phyloP scores from a whole-genome alignment of 2,113 vertebrate species.

The Pholis gunnellus region DNA sequence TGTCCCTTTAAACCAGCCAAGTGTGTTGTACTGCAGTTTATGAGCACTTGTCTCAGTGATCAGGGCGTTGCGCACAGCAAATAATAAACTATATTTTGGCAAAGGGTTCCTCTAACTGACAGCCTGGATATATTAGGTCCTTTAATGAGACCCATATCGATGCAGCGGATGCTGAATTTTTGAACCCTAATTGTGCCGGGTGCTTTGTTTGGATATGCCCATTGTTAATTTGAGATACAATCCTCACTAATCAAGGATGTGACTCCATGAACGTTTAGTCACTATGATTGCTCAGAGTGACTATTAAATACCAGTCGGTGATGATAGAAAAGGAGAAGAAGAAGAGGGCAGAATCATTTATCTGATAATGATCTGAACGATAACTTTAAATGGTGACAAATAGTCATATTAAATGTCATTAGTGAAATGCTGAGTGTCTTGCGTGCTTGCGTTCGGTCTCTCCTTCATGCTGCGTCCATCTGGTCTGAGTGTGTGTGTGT shows the following conservation, averaged over 20 bases:
- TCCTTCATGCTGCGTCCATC: constrained; percentile 26
- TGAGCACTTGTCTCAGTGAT: too few species aligned
- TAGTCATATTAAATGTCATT: constrained; percentile 4
- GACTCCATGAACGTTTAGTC: not conserved
- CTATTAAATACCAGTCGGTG: constrained; percentile 2
- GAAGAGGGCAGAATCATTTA: not conserved
- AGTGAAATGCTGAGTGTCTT: constrained; percentile 19
- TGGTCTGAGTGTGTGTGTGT: not conserved
- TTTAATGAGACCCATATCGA: too few species aligned
- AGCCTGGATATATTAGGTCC: not conserved
- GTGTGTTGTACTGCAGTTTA: too few species aligned
- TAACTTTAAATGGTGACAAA: constrained; percentile 10
- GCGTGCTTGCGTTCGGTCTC: constrained; percentile 9
- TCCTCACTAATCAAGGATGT: not conserved
- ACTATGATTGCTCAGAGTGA: not conserved
- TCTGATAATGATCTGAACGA: constrained; percentile 7
- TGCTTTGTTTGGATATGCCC: not conserved
- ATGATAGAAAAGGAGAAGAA: constrained; percentile 5
- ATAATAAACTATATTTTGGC: not conserved
- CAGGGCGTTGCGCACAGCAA: too few species aligned
- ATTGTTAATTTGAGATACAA: not conserved
- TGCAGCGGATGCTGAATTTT: not conserved
- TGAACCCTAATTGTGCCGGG: not conserved
- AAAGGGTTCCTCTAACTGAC: not conserved
- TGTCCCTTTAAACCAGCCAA: too few species aligned